Evolutionary conservation across 2,113 vertebrate genomes (phyloP), one percentile per base, ranked within the genome.

Genomic region (Axis porcinus): DNA sequence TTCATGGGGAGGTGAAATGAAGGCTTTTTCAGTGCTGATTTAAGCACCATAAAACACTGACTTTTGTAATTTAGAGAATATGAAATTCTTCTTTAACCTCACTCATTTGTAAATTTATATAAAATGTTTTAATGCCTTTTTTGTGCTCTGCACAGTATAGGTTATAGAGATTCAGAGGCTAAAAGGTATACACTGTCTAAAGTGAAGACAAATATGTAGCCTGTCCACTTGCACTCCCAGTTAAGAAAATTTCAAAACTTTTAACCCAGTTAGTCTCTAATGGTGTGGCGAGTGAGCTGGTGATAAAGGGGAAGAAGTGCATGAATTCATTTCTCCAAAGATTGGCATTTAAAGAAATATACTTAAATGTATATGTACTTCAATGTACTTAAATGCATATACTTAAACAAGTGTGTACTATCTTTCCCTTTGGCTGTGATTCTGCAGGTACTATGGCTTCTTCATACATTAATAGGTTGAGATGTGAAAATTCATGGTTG

Each of bases 391-490:
- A 62, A 86, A 27, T 76, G 23, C 43, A 8, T n/a, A 5, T 78
- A 67, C 58, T 94, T 95, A 79, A 92, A 27, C 33, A 89, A 79
- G 78, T n/a, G 25, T 4, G 36, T 36, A 57, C 16, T 17, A 40
- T 58, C 27, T 90, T 86, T 27, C 40, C 64, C 28, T 3, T 15
- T 15, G 11, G 2, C 30, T 43, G 14, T 11, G 40, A 83, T 11
- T 83, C 25, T 36, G 64, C 40, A 43, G 57, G 1, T 47, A 47
- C 43, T 47, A 2, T 43, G 54, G 74, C 78, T 89, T 83, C 85
- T 84, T 78, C 70, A 70, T 79, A 70, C 10, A 13, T 94, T 97
- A 94, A 92, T 88, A 95, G 94, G 40, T 43, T 70, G 95, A 93
- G 74, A 7, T 7, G 55, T 84, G 57, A 86, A 96, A 96, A 89